phyloP scores from a whole-genome alignment of 2,888 invertebrate genomes.

The Epirrhoe alternata region DNA sequence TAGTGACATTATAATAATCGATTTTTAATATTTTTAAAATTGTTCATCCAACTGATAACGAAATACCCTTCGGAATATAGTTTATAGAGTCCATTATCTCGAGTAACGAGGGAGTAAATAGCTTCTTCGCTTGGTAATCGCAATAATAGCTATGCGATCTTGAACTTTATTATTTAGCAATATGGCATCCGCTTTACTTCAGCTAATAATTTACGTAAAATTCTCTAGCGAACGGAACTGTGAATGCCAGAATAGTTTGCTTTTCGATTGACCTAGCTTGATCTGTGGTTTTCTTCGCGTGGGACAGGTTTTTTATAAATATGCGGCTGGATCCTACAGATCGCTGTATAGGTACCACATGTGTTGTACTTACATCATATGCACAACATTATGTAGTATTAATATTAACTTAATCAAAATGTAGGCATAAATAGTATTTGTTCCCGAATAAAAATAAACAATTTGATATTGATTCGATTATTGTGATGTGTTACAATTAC shows the following conservation, averaged over 20 bases:
- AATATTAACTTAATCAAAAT: too few relatives aligned
- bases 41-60: not conserved
- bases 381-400: too few relatives aligned
- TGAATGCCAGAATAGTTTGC: not conserved
- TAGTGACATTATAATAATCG: not conserved
- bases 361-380: too few relatives aligned
- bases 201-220: conserved; percentile 13
- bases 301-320: not conserved
- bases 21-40: not conserved
- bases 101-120: conserved; percentile 1
- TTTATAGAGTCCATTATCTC: not conserved
- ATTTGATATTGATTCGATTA: too few relatives aligned
- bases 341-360: too few relatives aligned
- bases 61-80: not conserved
- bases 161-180: not conserved
- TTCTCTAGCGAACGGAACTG: not conserved
- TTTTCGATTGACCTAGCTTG: not conserved
- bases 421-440: too few relatives aligned
- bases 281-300: not conserved
- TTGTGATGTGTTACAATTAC: too few relatives aligned
- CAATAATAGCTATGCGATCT: not conserved
- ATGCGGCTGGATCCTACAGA: too few relatives aligned
- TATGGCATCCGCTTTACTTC: conserved; percentile 8
- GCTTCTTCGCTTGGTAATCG: conserved; percentile 2
- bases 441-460: too few relatives aligned